A percentile compares a stretch with the other conserved stretches of the same genome.
These are phyloP conservation scores for Masticophis lateralis DNA, from an alignment of 2,797 vertebrate species.

Conservation along the genomic window DNA sequence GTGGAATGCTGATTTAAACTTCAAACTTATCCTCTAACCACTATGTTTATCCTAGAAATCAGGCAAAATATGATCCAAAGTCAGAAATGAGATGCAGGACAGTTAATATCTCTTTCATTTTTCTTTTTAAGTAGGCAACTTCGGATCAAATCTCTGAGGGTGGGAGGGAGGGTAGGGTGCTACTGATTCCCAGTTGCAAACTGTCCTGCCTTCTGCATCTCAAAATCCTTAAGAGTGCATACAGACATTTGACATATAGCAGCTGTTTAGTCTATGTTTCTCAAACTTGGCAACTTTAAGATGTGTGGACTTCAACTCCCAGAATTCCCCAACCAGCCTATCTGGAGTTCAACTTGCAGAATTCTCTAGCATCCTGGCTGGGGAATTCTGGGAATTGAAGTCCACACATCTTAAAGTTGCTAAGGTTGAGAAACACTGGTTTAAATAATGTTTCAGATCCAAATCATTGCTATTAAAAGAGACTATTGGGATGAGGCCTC, in stretches of 20 bases:
- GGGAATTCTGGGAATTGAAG: neutral
- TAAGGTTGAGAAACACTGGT: conserved; percentile 21
- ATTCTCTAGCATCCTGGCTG: neutral
- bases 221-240: neutral
- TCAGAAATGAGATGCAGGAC: neutral
- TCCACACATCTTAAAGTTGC: neutral
- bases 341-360: neutral
- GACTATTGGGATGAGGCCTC: conserved; percentile 42
- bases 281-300: neutral
- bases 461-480: conserved; percentile 34
- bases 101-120: neutral
- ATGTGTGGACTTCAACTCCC: neutral
- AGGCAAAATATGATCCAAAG: neutral
- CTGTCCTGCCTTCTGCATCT: neutral
- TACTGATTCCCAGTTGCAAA: neutral
- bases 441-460: conserved; percentile 21
- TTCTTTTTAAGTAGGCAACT: neutral
- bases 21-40: neutral
- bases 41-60: neutral
- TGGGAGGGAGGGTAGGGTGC: neutral
- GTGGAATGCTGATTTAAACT: neutral
- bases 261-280: neutral
- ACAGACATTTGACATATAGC: neutral
- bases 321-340: neutral
- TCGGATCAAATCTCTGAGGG: neutral